Evolutionary conservation across 2,113 vertebrate species (phyloP), one percentile per base, ranked within the genome.

Genomic region (Natator depressus): DNA sequence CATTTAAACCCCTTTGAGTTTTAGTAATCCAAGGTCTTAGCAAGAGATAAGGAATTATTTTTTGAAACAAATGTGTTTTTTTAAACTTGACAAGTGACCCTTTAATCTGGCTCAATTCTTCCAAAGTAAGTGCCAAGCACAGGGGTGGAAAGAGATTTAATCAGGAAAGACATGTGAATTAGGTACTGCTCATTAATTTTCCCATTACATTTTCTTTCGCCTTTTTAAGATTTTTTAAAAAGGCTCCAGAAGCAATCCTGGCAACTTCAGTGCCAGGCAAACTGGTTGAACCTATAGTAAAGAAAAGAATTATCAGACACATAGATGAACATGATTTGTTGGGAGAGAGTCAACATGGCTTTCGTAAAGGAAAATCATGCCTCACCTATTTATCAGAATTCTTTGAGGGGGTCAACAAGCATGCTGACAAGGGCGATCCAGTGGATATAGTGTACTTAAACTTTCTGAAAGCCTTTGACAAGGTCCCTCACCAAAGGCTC

Each of bases 51-150:
- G 57, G 27, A 89, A 6, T 6, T 65, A 84, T 1, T 0, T 78
- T 55, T 79, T 87, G 49, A 62, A 51, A 90, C 82, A 49, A 0
- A 0, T 2, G 7, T 3, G 25, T 50, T 10, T 54, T n/a, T 81
- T 76, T 84, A 62, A 87, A 82, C 25, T 24, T 31, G 42, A 81
- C 81, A 24, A 50, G 84, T 83, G 91, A 49, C 80, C 89, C 9
- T 72, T 82, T 53, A 9, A 22, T 3, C 22, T 54, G 69, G 17
- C 57, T 29, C 65, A 90, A 89, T 35, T 59, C 87, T 82, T 93
- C 79, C 87, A 72, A 49, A 57, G 55, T n/a, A 27, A 51, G 51
- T 2, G 1, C 0, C 0, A 0, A 42, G 31, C 0, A 0, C 22
- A 14, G 27, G 31, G 31, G 11, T 4, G 0, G 1, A 42, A 16